Evolutionary conservation across 2,797 vertebrate genomes (phyloP), one percentile per base, ranked within the genome.

Genomic region (Typhlichthys subterraneus): DNA sequence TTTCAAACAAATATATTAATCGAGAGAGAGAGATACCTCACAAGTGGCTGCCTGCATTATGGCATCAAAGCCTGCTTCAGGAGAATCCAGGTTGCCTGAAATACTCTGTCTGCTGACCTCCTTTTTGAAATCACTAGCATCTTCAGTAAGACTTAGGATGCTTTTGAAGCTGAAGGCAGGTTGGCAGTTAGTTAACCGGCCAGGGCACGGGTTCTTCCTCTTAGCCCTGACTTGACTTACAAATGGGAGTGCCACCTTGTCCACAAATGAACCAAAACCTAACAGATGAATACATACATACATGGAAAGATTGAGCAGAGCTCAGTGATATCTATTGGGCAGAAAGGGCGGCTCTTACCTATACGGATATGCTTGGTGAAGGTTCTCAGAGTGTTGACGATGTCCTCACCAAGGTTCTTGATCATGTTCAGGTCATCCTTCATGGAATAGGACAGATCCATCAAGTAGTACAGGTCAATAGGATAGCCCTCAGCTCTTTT

Each of bases 371-470:
- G 87, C 4, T 77, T 19, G 3, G 92, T 92, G 70, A 87, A 84
- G 0, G 77, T 46, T 49, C 72, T 72, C 42, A 94, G 77, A 15
- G 71, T 75, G 31, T 64, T 55, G 50, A 93, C 81, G 69, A 94
- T 87, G 45, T 83, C 76, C 11, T 87, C 87, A 12, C 93, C 93
- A 5, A 94, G 77, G 54, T 84, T 85, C 66, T 92, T 93, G 77
- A 94, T 88, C 11, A 82, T 91, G 59, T 89, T 89, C 75, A 94
- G 82, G 84, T 94, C 93, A 29, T 94, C 93, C 67, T 88, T 90
- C 93, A 94, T 94, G 65, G 93, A 94, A 77, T 89, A 93, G 62
- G 92, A 94, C 60, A 94, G 76, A 69, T 94, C 93, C 93, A 94
- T 94, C 47, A 94, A 88, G 70, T 94, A 94, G 72, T 94, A 94